phyloP scores from a whole-genome alignment of 2,797 vertebrate species.

The Poeciliopsis gracilis region DNA sequence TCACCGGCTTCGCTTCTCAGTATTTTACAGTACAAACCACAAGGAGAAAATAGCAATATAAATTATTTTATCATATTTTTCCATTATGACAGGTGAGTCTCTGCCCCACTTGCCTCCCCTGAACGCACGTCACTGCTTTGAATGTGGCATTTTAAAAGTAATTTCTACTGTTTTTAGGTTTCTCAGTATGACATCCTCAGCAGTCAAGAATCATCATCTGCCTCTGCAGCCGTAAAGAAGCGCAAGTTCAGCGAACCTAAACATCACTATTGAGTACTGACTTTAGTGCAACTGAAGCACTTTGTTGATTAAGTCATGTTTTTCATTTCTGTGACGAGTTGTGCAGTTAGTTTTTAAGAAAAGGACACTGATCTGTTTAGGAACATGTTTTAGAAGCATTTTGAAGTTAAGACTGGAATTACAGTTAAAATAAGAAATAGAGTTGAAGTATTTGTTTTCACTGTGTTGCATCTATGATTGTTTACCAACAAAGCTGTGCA shows the following conservation, averaged over 20 bases:
- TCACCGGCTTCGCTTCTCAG: no score
- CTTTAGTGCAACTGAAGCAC: background rate
- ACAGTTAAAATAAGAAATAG: no score
- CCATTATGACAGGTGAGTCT: no score
- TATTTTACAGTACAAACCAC: no score
- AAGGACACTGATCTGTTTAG: background rate
- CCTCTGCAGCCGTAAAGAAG: constrained; percentile 74
- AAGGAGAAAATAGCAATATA: no score
- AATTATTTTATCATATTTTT: no score
- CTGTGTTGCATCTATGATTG: constrained; percentile 1
- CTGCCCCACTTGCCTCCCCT: no score
- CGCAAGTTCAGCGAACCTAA: constrained; percentile 91
- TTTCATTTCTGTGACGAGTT: constrained; percentile 1
- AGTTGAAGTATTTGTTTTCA: background rate
- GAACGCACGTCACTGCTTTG: background rate
- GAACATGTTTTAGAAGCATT: background rate
- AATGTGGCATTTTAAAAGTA: background rate
- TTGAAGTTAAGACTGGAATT: background rate
- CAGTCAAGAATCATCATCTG: constrained; percentile 82
- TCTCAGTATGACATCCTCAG: constrained; percentile 77
- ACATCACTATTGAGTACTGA: constrained; percentile 81
- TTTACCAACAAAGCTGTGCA: background rate
- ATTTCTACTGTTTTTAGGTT: constrained; percentile 74
- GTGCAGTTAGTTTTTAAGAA: background rate
- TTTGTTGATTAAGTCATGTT: background rate